Base-by-base conservation (phyloP, 2,888 invertebrate genomes). In the Rhagonycha fulva region DNA sequence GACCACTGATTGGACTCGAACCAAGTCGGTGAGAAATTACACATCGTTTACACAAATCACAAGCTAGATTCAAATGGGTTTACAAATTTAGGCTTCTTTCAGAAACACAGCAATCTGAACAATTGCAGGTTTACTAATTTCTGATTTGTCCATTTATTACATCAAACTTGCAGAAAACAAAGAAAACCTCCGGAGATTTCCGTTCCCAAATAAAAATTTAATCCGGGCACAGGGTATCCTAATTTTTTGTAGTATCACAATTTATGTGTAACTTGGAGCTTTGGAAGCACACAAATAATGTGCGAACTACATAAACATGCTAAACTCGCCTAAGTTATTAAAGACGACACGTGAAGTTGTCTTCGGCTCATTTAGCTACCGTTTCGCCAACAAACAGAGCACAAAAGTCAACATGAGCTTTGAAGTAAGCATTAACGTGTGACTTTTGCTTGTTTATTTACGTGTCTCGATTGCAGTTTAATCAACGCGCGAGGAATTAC, bases 301-400 rank as follows among this genome's bases (percentile, higher is more conserved):
- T 75, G 70, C 26, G 70, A 77, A 70, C 72, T 72, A 70, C 47
- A 72, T 63, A 60, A 71, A 47, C 69, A 75, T 75, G 70, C 75
- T 74, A 79, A 79, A 74, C 78, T 80, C 76, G 70, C 76, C 76
- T 77, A 81, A 80, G 79, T 82, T 79, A 78, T 75, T 76, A 74
- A 81, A 81, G 83, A 82, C 81, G 83, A 81, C 83, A 81, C 81
- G 82, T 80, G 81, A 80, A 78, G 80, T 74, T 78, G 82, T 83
- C 83, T 82, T 82, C 79, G 83, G 81, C 82, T 83, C 83, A 82
- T 84, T 84, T 83, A 81, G 79, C 80, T 80, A 78, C 82, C 82
- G 81, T 82, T 82, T 79, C 81, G 78, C 79, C 76, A 76, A 74
- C 76, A 78, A 80, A 78, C 83, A 82, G 83, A 84, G 83, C 80